Conservation (phyloP, 92 coral and sea anemone genomes). For the Zoanthus sansibaricus region DNA sequence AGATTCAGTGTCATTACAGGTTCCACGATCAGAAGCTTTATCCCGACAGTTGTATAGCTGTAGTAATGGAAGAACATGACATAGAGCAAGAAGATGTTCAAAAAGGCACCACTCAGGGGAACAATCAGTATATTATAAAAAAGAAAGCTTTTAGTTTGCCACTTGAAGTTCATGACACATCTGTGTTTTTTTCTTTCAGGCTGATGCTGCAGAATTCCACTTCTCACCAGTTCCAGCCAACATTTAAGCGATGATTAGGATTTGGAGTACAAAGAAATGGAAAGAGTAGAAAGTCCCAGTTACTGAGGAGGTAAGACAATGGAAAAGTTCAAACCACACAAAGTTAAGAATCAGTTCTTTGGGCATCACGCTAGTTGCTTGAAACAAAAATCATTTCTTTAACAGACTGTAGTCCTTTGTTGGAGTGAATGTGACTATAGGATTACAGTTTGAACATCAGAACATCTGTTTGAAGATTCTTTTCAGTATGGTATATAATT, state of each 20-base stretch:
- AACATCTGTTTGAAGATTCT: too few relatives aligned
- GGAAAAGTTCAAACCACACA: not conserved
- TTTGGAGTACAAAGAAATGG: not conserved
- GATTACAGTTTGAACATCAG: too few relatives aligned
- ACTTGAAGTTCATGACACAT: not conserved
- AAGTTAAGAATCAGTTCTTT: not conserved
- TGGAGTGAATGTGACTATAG: too few relatives aligned
- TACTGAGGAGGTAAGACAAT: not conserved
- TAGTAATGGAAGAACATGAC: not conserved
- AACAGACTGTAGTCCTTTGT: too few relatives aligned
- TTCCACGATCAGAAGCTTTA: not conserved
- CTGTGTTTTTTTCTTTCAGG: not conserved
- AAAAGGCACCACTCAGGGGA: not conserved
- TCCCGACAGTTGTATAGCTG: not conserved
- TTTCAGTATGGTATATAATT: too few relatives aligned
- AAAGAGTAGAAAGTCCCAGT: not conserved
- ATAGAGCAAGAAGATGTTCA: not conserved
- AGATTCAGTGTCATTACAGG: not conserved
- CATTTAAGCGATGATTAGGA: not conserved
- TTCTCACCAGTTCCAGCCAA: not conserved
- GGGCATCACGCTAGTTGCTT: not conserved
- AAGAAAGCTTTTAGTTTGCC: not conserved
- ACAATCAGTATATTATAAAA: not conserved
- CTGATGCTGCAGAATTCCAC: too few relatives aligned
- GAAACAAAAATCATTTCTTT: not conserved